Conservation (phyloP, 2,113 vertebrate genomes). For the Falco punctatus region DNA sequence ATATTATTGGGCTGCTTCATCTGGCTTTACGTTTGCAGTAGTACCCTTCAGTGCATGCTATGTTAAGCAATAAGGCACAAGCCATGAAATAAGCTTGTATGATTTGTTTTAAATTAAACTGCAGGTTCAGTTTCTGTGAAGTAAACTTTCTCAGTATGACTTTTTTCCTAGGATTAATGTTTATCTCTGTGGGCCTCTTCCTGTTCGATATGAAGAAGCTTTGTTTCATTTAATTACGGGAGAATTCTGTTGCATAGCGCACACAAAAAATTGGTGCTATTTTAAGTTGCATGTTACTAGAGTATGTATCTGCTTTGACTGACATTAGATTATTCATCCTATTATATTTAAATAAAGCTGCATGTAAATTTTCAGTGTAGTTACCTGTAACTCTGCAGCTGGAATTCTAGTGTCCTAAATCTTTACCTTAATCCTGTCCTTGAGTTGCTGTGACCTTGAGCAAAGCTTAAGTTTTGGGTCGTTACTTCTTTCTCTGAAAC, state of each 20-base stretch:
- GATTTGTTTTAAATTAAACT: not conserved
- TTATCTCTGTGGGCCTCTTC: not conserved
- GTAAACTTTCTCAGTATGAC: not conserved
- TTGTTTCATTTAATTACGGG: not conserved
- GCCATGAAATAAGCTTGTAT: not conserved
- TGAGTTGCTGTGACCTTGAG: conserved; percentile 33
- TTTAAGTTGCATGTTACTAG: not conserved
- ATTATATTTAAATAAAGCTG: conserved; percentile 18
- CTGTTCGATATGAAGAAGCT: not conserved
- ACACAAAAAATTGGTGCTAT: not conserved
- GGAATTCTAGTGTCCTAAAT: not conserved
- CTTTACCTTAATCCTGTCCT: not conserved
- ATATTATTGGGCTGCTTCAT: not conserved
- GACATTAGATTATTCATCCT: conserved; percentile 10
- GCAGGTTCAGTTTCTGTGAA: not conserved
- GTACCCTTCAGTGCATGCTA: not conserved
- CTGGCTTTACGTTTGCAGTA: not conserved
- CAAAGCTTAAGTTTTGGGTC: not conserved
- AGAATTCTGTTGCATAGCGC: not conserved
- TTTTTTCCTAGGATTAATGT: not conserved
- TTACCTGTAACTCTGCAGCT: conserved; percentile 26
- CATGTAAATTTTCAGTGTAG: not conserved
- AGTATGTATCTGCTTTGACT: not conserved
- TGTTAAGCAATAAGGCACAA: not conserved
- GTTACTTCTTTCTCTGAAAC: not conserved